Conservation (phyloP, 2,888 invertebrate species). For the Crepidodera aurea region DNA sequence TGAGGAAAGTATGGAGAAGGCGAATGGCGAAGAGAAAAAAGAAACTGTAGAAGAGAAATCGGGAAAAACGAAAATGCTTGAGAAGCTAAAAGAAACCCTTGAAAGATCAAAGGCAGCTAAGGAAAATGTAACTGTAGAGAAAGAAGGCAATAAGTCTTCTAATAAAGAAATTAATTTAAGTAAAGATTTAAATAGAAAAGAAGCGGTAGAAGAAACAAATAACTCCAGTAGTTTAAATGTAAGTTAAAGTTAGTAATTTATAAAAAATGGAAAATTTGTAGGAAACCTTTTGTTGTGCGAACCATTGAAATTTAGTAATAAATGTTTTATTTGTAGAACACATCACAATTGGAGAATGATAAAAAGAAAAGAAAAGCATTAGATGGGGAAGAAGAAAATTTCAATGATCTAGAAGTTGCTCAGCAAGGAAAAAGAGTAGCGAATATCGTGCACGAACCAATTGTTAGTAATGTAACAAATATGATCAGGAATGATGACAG, state of each 20-base stretch:
- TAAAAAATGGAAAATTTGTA: no score
- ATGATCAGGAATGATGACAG: constrained; percentile 48
- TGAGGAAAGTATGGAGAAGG: background rate
- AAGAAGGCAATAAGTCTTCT: constrained; percentile 8
- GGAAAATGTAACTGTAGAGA: constrained; percentile 3
- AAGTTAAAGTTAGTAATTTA: no score
- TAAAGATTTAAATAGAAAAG: constrained; percentile 57
- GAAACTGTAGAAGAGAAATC: constrained; percentile 1
- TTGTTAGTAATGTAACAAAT: constrained; percentile 47
- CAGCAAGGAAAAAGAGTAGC: constrained; percentile 48
- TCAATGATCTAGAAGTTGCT: background rate
- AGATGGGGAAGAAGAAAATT: constrained; percentile 12
- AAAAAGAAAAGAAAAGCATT: constrained; percentile 20
- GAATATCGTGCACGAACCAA: constrained; percentile 43
- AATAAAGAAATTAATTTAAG: constrained; percentile 56
- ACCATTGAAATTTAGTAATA: no score
- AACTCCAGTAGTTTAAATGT: background rate
- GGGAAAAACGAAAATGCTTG: constrained; percentile 19
- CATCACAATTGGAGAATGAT: constrained; percentile 6
- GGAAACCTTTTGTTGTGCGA: no score
- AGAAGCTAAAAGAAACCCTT: constrained; percentile 27
- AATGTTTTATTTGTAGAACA: constrained; percentile 10
- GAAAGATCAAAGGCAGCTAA: constrained; percentile 17
- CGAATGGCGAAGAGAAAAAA: background rate
- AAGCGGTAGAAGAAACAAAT: constrained; percentile 59